Evolutionary conservation across 2,888 invertebrate species (phyloP).

Genomic region (Andrena fulva): DNA sequence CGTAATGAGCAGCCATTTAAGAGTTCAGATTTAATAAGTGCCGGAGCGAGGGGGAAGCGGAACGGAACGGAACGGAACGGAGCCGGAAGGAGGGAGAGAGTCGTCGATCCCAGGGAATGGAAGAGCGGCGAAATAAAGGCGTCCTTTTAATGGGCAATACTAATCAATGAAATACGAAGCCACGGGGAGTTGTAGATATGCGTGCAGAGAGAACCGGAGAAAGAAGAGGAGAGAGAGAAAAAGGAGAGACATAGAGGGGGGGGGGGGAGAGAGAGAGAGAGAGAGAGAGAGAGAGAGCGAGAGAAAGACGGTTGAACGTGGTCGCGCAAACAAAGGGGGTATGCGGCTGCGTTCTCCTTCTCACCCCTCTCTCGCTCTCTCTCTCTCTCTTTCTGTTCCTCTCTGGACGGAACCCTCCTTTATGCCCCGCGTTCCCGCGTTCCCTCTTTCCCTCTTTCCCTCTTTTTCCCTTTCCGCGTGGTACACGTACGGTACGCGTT

Average conservation of each 20-base stretch:
- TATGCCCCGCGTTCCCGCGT: constrained; percentile 13
- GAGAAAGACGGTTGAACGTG: constrained; percentile 71
- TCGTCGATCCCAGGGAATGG: constrained; percentile 69
- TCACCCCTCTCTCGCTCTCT: background rate
- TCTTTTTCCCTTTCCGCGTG: constrained; percentile 53
- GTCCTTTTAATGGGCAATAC: constrained; percentile 84
- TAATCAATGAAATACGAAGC: constrained; percentile 84
- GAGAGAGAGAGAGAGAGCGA: constrained; percentile 38
- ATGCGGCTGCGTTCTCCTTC: constrained; percentile 72
- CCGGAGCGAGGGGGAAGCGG: background rate
- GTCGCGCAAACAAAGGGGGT: constrained; percentile 83
- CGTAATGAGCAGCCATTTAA: constrained; percentile 36
- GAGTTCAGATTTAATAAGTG: constrained; percentile 30
- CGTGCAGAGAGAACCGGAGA: constrained; percentile 63
- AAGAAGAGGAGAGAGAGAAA: constrained; percentile 22
- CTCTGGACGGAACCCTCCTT: constrained; percentile 39
- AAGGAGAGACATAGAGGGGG: constrained; percentile 13
- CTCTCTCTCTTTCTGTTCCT: constrained; percentile 29
- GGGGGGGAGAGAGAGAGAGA: constrained; percentile 13
- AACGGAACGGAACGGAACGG: constrained; percentile 9
- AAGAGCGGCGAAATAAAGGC: constrained; percentile 80
- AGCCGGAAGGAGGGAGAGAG: constrained; percentile 7
- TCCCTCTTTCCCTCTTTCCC: constrained; percentile 50
- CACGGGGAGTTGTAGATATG: constrained; percentile 74
- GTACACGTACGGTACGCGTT: constrained; percentile 46